phyloP scores from a whole-genome alignment of 2,888 invertebrate genomes.

The Gymnosoma rotundatum region DNA sequence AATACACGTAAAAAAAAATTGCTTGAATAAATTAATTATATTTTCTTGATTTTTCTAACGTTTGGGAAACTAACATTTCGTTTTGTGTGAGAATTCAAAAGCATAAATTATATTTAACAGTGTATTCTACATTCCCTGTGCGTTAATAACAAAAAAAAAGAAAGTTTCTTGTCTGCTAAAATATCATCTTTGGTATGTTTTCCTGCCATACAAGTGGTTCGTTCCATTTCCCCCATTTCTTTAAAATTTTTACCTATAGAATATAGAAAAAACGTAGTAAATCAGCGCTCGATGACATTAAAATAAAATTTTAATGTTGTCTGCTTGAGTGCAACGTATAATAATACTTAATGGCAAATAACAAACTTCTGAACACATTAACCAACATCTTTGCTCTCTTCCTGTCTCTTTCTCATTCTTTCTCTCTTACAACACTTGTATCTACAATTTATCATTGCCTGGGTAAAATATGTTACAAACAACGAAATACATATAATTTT shows the following conservation, averaged over 20 bases:
- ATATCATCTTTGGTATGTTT: conserved; percentile 43
- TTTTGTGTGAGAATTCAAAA: neutral
- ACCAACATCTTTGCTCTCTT: neutral
- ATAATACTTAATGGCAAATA: conserved; percentile 60
- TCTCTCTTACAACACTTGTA: neutral
- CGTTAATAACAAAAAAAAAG: neutral
- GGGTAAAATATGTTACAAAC: conserved; percentile 22
- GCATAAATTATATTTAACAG: neutral
- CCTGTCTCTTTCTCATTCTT: neutral
- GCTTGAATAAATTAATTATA: too few species aligned
- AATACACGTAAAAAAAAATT: conserved; percentile 21
- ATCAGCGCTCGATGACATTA: conserved; percentile 81
- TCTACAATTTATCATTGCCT: conserved; percentile 51
- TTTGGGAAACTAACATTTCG: neutral
- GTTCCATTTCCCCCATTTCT: neutral
- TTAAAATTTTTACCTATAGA: conserved; percentile 47
- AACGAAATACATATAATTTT: conserved; percentile 74
- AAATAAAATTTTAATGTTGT: conserved; percentile 80
- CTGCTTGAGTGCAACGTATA: conserved; percentile 65
- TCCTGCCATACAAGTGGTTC: conserved; percentile 18
- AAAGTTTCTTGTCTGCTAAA: conserved; percentile 59
- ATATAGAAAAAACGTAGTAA: conserved; percentile 75
- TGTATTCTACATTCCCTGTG: conserved; percentile 25
- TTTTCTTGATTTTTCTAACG: too few species aligned
- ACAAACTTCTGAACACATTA: conserved; percentile 44